Base-by-base conservation (phyloP, 2,113 vertebrate genomes). In the Heliornis fulica region DNA sequence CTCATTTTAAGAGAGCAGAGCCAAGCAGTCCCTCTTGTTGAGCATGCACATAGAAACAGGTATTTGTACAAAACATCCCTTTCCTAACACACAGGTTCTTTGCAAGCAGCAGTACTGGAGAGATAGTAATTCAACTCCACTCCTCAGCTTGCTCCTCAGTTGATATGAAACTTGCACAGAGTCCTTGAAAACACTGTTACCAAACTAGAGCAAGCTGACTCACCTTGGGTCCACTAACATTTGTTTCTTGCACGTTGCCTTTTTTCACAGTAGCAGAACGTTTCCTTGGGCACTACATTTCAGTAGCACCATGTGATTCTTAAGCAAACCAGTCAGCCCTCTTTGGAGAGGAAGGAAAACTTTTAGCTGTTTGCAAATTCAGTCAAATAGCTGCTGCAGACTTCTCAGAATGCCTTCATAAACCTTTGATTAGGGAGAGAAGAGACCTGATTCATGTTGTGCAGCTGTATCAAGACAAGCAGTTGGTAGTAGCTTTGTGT, bases 361-460 rank as follows among this genome's bases (percentile, higher is more conserved):
- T 92, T 68, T 36, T 34, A 81, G 54, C 79, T 90, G 71, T 93
- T 83, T 83, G 80, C 77, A 92, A 54, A 94, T 81, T 83, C 80
- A 87, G 0, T 64, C 56, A 21, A 70, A 80, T 76, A 78, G 86
- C 91, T 89, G 45, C 68, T 87, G 72, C 76, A 71, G 23, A 14
- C 59, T 72, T 41, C 85, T 86, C 75, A 56, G 34, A 59, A 43
- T 32, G 50, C 46, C 88, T 90, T 74, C 34, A 59, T 21, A 70
- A 69, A 80, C 36, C 79, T 72, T 50, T 10, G 41, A 84, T 77
- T 3, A 41, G 31, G 57, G 53, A 71, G 26, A 74, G 56, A 61
- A 86, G 54, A 51, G 45, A 56, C 79, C 61, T 56, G 36, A 76
- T 77, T 77, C 32, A 61, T 26, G 41, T 32, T 76, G 54, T 59